Evolutionary conservation across 2,888 invertebrate species (phyloP), one percentile per base, ranked within the genome.

Genomic region (Xestia ashworthii): DNA sequence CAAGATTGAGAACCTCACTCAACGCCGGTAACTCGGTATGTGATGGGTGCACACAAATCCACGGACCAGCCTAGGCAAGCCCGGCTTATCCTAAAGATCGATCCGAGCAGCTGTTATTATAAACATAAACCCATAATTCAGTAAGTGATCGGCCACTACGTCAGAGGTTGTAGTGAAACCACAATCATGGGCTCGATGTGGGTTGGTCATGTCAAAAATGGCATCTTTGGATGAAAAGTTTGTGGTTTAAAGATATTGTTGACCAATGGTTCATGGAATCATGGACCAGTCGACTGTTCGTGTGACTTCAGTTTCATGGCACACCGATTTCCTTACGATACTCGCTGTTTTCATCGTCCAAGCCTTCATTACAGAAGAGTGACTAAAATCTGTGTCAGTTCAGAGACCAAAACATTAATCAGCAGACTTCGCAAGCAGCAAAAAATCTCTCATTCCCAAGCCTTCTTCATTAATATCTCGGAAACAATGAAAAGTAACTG

Each of bases 401-500:
- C 25, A 6, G 1, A 41, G 25, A 38, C 1, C 8, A 22, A 50
- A 50, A 50, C 3, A 41, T 32, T 77, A 77, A 77, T 70, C 16
- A 16, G 14, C 48, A 38, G 48, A 25, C 19, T 50, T 58, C 22
- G 6, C 9, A 8, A 65, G 32, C 19, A 14, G 41, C n/a, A 55
- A 65, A 74, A 74, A 65, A 80, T 5, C 25, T 16, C 32, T 5
- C 11, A 55, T 44, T 81, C 25, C 14, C 55, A 66, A 38, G 50
- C 46, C 19, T 75, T 62, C n/a, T 81, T 60, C 50, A 81, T 79
- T 79, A 60, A 46, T 81, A 60, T 67, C 55, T 77, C 48, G 19
- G 8, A 82, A 82, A 80, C 82, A 82, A 82, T 77, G 69, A 38
- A 38, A 76, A 62, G 9, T 62, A 41, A 55, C 5, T 38, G 41